Evolutionary conservation across 2,888 invertebrate genomes (phyloP).

Genomic region (Rugalucina vietnamica): DNA sequence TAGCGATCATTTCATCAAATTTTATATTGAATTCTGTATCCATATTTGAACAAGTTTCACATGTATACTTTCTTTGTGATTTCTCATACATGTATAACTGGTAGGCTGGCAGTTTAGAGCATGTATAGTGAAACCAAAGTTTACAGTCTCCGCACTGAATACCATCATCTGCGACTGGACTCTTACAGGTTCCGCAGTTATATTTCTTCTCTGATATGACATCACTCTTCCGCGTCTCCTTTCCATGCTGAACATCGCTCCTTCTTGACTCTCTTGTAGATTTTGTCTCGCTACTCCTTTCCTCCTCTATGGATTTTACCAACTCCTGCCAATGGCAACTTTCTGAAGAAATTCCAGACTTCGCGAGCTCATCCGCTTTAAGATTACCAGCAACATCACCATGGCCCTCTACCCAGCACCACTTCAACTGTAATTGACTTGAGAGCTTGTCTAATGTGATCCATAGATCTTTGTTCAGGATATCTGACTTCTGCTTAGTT

Average conservation of each 20-base stretch:
- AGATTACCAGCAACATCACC: background rate
- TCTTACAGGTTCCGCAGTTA: background rate
- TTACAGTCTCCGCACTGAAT: background rate
- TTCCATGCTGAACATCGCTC: background rate
- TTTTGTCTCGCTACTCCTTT: background rate
- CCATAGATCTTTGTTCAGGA: background rate
- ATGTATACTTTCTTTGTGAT: background rate
- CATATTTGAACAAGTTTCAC: background rate
- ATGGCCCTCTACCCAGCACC: conserved; percentile 1
- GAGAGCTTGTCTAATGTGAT: background rate
- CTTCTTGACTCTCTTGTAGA: background rate
- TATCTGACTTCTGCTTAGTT: background rate
- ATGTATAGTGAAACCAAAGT: background rate
- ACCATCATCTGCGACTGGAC: background rate
- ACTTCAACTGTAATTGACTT: background rate
- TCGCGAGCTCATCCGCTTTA: background rate
- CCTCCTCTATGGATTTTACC: background rate
- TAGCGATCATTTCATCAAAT: background rate
- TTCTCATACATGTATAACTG: background rate
- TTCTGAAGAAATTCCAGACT: background rate
- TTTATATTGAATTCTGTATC: background rate
- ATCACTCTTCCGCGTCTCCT: background rate
- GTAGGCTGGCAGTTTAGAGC: background rate
- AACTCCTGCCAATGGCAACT: background rate
- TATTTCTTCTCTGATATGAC: background rate